These are phyloP conservation scores for Scomber colias DNA, from an alignment of 2,113 vertebrate genomes.

Conservation along the genomic window DNA sequence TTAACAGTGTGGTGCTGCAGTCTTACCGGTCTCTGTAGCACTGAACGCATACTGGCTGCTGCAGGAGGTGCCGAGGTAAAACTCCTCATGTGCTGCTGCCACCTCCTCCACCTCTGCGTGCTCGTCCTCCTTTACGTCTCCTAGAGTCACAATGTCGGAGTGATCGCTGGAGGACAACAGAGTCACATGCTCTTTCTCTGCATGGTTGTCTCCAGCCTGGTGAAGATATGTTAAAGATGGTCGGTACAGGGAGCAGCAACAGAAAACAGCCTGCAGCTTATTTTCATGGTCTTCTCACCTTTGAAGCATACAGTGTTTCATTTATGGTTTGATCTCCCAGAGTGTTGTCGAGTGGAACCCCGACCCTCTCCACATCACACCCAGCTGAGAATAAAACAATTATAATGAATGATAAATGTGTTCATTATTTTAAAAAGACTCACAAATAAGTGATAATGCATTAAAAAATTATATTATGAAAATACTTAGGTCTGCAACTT, in stretches of 20 bases:
- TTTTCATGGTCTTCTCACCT: conserved; percentile 80
- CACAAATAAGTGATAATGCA: not conserved
- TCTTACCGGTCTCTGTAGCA: conserved; percentile 89
- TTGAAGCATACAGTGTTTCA: conserved; percentile 68
- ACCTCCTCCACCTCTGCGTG: conserved; percentile 68
- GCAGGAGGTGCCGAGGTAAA: conserved; percentile 92
- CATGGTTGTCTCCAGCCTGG: conserved; percentile 71
- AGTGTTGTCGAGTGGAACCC: conserved; percentile 71
- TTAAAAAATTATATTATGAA: not conserved
- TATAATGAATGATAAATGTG: not conserved
- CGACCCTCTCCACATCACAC: conserved; percentile 53
- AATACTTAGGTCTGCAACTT: too few relatives aligned
- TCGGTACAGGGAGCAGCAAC: not conserved
- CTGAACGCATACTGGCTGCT: conserved; percentile 96
- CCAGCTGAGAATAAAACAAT: conserved; percentile 71
- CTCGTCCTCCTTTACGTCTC: conserved; percentile 87
- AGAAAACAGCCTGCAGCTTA: accelerated
- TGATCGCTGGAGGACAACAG: conserved; percentile 91
- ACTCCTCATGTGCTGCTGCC: conserved; percentile 77
- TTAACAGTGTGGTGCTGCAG: not conserved
- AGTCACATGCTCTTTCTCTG: conserved; percentile 80
- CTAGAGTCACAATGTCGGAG: conserved; percentile 95
- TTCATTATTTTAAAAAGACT: not conserved
- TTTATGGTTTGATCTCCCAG: conserved; percentile 69
- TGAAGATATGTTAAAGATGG: conserved; percentile 6